Base-by-base conservation (phyloP, 2,888 invertebrate species). In the Andrena haemorrhoa region DNA sequence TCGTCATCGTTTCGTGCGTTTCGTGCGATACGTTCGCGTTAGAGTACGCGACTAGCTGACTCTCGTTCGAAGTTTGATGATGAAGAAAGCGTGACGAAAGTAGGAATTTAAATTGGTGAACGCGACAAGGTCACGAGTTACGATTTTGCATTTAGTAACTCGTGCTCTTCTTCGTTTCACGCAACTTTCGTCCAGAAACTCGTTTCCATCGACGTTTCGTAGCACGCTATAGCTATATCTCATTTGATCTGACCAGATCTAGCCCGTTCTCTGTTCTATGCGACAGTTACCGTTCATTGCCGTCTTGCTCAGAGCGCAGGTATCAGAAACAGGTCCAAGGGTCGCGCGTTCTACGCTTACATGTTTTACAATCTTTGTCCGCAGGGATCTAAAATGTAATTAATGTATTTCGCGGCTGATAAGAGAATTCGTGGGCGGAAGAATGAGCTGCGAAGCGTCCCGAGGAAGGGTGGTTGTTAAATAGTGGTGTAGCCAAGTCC, bases 131-230 rank as follows among this genome's bases (percentile, higher is more conserved):
- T 26, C 29, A 1, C 58, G 29, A 29, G 26, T 16, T 29, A 58
- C 58, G 58, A 58, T 58, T 51, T 79, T 74, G 79, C 82, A 79
- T 82, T 84, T 79, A 49, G 60, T 83, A 41, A 41, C 12, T 41
- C 0, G 0, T 41, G 41, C 41, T 41, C 16, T 12, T 41, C 41
- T 0, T 41, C 41, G 41, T 16, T 16, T 16, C 12, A 16, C 41
- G 41, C 1, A 16, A 16, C 41, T 41, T 87, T 66, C 80, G 86
- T 85, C 83, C 82, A 79, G 88, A 16, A 90, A 89, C 90, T 83
- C 88, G 89, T 90, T 90, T 74, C 85, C 82, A 89, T 89, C 88
- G 87, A 87, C 86, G 86, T 87, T 86, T 89, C 88, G 86, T 86
- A 86, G 85, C 83, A 76, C 70, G 73, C 84, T 82, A 78, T 77